Base-by-base conservation (phyloP, 2,888 invertebrate species). In the Perdita meconis region DNA sequence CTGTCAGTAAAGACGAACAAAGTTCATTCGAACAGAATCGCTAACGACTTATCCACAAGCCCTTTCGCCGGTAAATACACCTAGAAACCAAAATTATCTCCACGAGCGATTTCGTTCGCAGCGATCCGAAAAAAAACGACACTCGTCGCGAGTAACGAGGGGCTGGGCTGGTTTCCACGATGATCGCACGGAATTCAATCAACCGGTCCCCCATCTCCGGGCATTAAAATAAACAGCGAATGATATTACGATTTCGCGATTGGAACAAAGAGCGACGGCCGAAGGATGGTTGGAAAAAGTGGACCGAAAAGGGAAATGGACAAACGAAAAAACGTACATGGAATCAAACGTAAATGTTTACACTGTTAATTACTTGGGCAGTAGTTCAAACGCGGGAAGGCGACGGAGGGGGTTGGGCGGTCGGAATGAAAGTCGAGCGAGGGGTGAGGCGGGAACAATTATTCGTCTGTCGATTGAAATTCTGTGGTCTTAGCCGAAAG, bases 381-480 rank as follows among this genome's bases (percentile, higher is more conserved):
- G 79, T 83, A 82, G 77, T 82, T 78, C 66, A 74, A 83, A 81
- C 72, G 74, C 73, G 72, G 67, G 30, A 6, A 6, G 30, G 6
- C 30, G 30, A 30, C 30, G 30, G 30, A 30, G 30, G 6, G 30
- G 30, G 6, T 4, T 2, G 30, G 30, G 2, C 3, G 30, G 30
- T 2, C 2, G 2, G 30, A 6, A 30, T 30, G 30, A 30, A 30
- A 2, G 30, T 30, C 2, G 30, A 30, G 30, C 30, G 30, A 30
- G 30, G 2, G 30, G 30, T 30, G 30, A 30, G 30, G 30, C 30
- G 30, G 77, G 85, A 86, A 86, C 87, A 86, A 87, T 89, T 89
- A 89, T 87, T 88, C 88, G 87, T 83, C 82, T 83, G 82, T 73
- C 84, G 88, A 90, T 90, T 90, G 89, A 90, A 90, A 90, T 89